Percentiles rank a stretch among this genome's conserved stretches.
Evolutionary conservation across 2,888 invertebrate genomes (phyloP).

Genomic region (Automeris io): DNA sequence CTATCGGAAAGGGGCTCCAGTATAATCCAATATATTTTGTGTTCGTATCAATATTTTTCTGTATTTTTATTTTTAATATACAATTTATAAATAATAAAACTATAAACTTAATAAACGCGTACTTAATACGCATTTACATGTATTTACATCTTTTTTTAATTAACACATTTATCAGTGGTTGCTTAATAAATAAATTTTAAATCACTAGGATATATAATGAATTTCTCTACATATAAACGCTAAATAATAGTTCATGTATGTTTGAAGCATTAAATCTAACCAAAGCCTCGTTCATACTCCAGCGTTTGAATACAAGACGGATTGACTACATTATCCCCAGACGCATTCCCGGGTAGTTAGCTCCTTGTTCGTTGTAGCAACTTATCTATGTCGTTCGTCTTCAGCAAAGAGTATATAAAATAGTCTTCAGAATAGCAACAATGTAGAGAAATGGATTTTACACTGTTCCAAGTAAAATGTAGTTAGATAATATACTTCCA

Average conservation of each 20-base stretch:
- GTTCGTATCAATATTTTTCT: too few relatives aligned
- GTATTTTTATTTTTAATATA: too few relatives aligned
- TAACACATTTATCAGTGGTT: too few relatives aligned
- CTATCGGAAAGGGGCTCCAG: too few relatives aligned
- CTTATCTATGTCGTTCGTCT: slow-evolving; percentile 40
- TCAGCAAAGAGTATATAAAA: too few relatives aligned
- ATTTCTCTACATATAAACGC: neutral
- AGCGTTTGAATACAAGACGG: slow-evolving; percentile 49
- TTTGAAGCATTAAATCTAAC: slow-evolving; percentile 29
- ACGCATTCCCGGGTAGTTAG: slow-evolving; percentile 49
- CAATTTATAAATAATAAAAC: too few relatives aligned
- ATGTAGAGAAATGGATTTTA: slow-evolving; percentile 37
- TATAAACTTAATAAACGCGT: too few relatives aligned
- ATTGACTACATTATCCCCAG: slow-evolving; percentile 53
- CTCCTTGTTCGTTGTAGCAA: slow-evolving; percentile 43
- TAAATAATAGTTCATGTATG: slow-evolving; percentile 23
- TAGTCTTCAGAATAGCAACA: slow-evolving; percentile 39
- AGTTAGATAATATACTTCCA: slow-evolving; percentile 38
- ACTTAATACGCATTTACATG: too few relatives aligned
- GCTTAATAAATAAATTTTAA: too few relatives aligned
- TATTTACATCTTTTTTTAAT: too few relatives aligned
- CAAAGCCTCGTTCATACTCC: slow-evolving; percentile 18
- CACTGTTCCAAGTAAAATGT: slow-evolving; percentile 48
- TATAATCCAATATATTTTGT: too few relatives aligned
- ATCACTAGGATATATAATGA: too few relatives aligned